phyloP scores from a whole-genome alignment of 2,888 invertebrate genomes.

The Campoplex nolae region DNA sequence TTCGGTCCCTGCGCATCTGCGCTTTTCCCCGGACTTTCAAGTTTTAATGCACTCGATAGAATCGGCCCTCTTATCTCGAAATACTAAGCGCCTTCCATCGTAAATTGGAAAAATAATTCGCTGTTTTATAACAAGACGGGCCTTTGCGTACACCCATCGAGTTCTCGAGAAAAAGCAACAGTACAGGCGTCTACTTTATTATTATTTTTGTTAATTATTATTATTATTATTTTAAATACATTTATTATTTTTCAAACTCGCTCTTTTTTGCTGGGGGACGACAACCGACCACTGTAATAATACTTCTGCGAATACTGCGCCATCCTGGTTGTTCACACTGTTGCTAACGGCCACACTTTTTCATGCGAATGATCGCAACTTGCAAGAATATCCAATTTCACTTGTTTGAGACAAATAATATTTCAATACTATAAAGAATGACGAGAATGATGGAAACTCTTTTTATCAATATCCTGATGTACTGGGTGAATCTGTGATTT shows the following conservation, averaged over 20 bases:
- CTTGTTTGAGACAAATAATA: too few species aligned
- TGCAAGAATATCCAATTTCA: background rate
- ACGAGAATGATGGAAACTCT: too few species aligned
- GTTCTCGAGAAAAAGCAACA: conserved; percentile 18
- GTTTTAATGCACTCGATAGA: conserved; percentile 81
- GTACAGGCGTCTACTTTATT: background rate
- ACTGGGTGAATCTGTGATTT: too few species aligned
- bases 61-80: conserved; percentile 80
- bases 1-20: conserved; percentile 51
- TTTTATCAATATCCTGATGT: too few species aligned
- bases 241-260: conserved; percentile 25
- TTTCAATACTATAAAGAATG: too few species aligned
- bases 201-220: background rate
- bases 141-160: conserved; percentile 28
- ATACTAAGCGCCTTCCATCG: conserved; percentile 74
- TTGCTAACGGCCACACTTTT: background rate
- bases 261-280: conserved; percentile 15
- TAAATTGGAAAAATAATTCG: conserved; percentile 80
- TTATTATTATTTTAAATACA: background rate
- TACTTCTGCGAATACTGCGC: background rate
- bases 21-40: conserved; percentile 75
- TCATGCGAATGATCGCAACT: background rate
- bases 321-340: too few species aligned
- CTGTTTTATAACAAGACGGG: conserved; percentile 70
- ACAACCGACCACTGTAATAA: conserved; percentile 10